Evolutionary conservation across 2,888 invertebrate genomes (phyloP).

Genomic region (Drosophila birchii): DNA sequence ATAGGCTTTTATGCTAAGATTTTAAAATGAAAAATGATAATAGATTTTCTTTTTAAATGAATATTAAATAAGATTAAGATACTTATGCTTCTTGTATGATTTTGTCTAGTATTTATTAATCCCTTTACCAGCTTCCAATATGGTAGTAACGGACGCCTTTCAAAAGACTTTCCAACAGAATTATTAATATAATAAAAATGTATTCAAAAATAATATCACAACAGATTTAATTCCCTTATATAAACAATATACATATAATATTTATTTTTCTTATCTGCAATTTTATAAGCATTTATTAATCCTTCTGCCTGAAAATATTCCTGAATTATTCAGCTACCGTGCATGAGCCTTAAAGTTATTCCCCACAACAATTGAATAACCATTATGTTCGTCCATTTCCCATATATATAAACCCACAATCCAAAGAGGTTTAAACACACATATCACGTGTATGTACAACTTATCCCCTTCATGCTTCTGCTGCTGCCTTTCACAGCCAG

Average conservation of each 20-base stretch:
- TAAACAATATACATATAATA: background rate
- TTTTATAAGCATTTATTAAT: background rate
- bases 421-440: slow-evolving; percentile 18
- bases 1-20: background rate
- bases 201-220: background rate
- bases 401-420: background rate
- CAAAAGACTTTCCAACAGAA: background rate
- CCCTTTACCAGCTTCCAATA: background rate
- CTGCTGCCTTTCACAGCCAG: slow-evolving; percentile 5
- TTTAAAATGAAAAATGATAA: background rate
- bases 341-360: background rate
- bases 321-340: slow-evolving; percentile 10
- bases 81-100: background rate
- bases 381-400: slow-evolving; percentile 3
- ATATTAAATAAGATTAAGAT: background rate
- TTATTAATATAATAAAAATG: background rate
- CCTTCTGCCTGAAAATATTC: background rate
- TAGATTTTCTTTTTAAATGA: background rate
- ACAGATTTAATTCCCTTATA: background rate
- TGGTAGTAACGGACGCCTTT: background rate
- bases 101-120: background rate
- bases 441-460: slow-evolving; percentile 14
- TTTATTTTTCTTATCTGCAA: background rate
- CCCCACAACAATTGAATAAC: slow-evolving; percentile 18
- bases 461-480: slow-evolving; percentile 24